These are phyloP conservation scores for Agelas oroides DNA, from an alignment of 37 sponge, comb jelly and placozoan species.

Conservation along the genomic window DNA sequence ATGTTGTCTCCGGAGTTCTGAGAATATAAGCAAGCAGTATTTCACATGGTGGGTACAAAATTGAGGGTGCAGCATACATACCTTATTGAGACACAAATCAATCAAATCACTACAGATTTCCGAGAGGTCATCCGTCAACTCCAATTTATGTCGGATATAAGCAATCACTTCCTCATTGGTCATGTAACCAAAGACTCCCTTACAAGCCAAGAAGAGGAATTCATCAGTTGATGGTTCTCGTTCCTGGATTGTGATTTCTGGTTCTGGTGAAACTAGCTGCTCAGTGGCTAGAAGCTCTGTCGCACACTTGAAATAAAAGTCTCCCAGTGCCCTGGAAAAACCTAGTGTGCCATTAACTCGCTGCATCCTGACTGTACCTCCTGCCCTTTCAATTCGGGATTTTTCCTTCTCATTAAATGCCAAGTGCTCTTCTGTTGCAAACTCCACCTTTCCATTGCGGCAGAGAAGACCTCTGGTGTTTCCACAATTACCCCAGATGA, in stretches of 20 bases:
- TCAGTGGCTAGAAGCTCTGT: slow-evolving; percentile 41
- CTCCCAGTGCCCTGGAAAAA: slow-evolving; percentile 98
- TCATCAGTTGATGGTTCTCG: slow-evolving; percentile 84
- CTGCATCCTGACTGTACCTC: slow-evolving; percentile 97
- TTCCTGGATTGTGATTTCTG: slow-evolving; percentile 77
- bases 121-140: slow-evolving; percentile 67
- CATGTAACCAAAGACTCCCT: slow-evolving; percentile 99
- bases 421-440: slow-evolving; percentile 93
- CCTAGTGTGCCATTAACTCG: slow-evolving; percentile 98
- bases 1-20: slow-evolving; percentile 99
- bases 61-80: slow-evolving; percentile 51
- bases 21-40: neutral
- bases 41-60: slow-evolving; percentile 18
- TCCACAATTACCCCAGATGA: slow-evolving; percentile 97
- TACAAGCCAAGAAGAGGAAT: slow-evolving; percentile 95
- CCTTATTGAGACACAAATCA: slow-evolving; percentile 92
- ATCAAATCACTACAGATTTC: slow-evolving; percentile 81
- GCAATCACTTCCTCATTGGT: slow-evolving; percentile 86
- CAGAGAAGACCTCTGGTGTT: slow-evolving; percentile 94
- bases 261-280: slow-evolving; percentile 97
- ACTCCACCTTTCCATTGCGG: slow-evolving; percentile 65
- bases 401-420: slow-evolving; percentile 81
- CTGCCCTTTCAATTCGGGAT: slow-evolving; percentile 93
- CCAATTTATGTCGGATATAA: slow-evolving; percentile 67
- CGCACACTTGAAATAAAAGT: slow-evolving; percentile 91